Evolutionary conservation across 2,113 vertebrate genomes (phyloP).

Genomic region (Sisor rabdophorus): DNA sequence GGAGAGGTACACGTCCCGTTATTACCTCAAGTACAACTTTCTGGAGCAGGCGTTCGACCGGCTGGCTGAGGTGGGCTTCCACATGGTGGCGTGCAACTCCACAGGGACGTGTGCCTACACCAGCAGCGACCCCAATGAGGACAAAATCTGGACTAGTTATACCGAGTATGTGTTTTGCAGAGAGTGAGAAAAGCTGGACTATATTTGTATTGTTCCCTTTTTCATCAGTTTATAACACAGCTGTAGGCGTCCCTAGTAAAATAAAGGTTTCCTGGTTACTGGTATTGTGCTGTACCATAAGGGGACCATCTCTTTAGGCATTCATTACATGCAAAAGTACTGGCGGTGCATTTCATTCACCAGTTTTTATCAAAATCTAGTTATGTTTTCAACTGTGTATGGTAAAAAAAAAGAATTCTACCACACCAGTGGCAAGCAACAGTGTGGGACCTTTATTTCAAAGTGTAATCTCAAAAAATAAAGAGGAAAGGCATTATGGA

Average conservation of each 20-base stretch:
- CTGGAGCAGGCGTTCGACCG: constrained; percentile 97
- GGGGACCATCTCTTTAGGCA: not conserved
- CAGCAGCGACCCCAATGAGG: constrained; percentile 83
- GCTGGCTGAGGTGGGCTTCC: constrained; percentile 87
- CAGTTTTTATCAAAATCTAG: not conserved
- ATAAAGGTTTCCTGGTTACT: not conserved
- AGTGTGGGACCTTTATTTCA: not conserved
- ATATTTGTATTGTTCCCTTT: too few species aligned
- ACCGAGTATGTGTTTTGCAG: constrained; percentile 94
- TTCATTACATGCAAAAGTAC: not conserved
- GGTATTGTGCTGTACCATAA: not conserved
- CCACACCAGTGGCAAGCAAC: too few species aligned
- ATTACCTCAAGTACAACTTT: constrained; percentile 98
- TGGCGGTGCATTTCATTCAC: not conserved
- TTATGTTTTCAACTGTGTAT: not conserved
- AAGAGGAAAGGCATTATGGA: not conserved
- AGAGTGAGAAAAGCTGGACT: constrained; percentile 59
- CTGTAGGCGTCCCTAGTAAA: not conserved
- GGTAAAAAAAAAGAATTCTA: not conserved
- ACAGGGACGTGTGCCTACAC: constrained; percentile 93
- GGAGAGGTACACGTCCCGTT: constrained; percentile 93
- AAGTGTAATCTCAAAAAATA: not conserved
- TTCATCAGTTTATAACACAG: not conserved
- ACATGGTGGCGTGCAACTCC: constrained; percentile 96
- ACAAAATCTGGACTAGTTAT: constrained; percentile 99